Base-by-base conservation (phyloP, 2,113 vertebrate genomes). In the Leuciscus idus region DNA sequence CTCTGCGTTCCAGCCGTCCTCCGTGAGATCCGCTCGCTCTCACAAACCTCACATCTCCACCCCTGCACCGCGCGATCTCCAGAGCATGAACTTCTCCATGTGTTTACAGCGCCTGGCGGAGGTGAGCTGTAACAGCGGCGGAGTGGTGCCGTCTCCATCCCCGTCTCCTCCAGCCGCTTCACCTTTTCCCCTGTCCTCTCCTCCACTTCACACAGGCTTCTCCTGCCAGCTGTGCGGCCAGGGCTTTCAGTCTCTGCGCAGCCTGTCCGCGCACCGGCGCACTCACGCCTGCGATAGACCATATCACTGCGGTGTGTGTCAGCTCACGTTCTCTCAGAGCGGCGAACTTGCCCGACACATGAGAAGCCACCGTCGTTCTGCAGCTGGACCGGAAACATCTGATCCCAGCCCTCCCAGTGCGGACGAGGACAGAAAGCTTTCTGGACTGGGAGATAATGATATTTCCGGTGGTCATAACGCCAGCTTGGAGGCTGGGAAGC, bases 11-110 rank as follows among this genome's bases (percentile, higher is more conserved):
- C 90, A 92, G 59, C 91, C 93, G 0, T 88, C 93, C 11, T 1
- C 79, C 33, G 80, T 80, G 72, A 91, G 92, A 19, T 87, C 88
- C 5, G 9, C 82, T 21, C 92, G 87, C 39, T 62, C 91, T 87
- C 91, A 89, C 82, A 91, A 90, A 85, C 81, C 88, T 1, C 46
- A 91, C 5, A 19, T 66, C 61, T 11, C 88, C 82, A 59, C 33
- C 21, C n/a, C 87, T 4, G 76, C 92, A 23, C 26, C 86, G 55
- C 94, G 23, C 23, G 83, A 85, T 57, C 62, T 74, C 21, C 93
- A 98, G 96, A 95, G 96, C 87, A 95, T 99, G 93, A 98, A 96
- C 94, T 96, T 96, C 39, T 96, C 95, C 0, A 89, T 94, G 86
- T 93, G 93, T 8, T 93, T 96, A 84, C 91, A 91, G 76, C 92